phyloP scores from a whole-genome alignment of 2,113 vertebrate species.

The Todiramphus saurophagus region DNA sequence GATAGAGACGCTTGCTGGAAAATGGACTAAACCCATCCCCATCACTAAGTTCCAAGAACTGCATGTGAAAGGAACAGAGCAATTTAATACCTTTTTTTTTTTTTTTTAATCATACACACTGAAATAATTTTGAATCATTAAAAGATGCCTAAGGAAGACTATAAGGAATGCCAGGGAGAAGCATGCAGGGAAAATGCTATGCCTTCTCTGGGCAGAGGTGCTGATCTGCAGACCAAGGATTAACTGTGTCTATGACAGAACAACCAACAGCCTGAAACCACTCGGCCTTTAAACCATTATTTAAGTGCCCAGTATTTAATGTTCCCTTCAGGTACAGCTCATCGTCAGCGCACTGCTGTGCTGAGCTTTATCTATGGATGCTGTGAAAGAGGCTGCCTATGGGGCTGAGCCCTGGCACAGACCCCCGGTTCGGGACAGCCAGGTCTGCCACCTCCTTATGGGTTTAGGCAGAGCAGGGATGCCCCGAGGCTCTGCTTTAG shows the following conservation, averaged over 20 bases:
- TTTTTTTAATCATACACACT: neutral
- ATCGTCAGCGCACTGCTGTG: neutral
- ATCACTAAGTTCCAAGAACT: neutral
- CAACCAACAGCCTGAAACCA: neutral
- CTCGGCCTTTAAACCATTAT: neutral
- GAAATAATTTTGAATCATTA: neutral
- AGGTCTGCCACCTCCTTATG: neutral
- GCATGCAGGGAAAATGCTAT: neutral
- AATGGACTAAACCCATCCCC: neutral
- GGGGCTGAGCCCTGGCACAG: neutral
- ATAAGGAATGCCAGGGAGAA: neutral
- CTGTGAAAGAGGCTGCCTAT: neutral
- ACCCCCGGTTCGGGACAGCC: neutral
- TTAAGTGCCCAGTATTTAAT: neutral
- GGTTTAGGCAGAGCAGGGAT: neutral
- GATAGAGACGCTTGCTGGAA: constrained; percentile 10
- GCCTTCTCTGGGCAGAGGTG: neutral
- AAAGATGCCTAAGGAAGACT: neutral
- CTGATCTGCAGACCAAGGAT: neutral
- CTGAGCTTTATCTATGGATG: neutral
- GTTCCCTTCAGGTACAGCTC: neutral
- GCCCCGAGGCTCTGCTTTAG: neutral
- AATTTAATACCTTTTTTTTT: neutral
- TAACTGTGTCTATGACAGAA: neutral
- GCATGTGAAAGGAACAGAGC: neutral